phyloP scores from a whole-genome alignment of 2,797 vertebrate genomes.

The Scolopax bukidnonensis region DNA sequence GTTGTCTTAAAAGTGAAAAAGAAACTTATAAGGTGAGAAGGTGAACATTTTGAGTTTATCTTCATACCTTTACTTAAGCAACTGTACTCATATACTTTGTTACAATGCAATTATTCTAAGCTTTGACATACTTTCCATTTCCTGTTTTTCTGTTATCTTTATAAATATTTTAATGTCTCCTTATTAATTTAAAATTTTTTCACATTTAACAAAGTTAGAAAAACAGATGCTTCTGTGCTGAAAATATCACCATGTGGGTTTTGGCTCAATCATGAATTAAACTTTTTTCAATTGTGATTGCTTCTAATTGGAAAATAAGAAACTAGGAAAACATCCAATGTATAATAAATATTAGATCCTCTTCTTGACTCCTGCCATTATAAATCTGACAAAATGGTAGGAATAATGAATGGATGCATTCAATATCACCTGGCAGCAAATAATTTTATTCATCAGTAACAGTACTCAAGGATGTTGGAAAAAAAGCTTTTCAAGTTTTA shows the following conservation, averaged over 20 bases:
- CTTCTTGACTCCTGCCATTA: conserved; percentile 2
- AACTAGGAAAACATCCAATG: neutral
- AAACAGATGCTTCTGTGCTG: neutral
- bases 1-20: conserved; percentile 1
- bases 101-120: neutral
- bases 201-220: neutral
- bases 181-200: neutral
- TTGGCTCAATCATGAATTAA: neutral
- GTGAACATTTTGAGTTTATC: neutral
- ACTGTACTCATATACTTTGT: neutral
- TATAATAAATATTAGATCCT: neutral
- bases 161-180: neutral
- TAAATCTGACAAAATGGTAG: neutral
- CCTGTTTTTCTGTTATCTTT: neutral
- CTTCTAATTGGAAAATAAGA: conserved; percentile 21
- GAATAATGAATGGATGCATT: neutral
- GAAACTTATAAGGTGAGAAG: neutral
- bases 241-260: neutral
- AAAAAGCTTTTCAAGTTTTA: neutral
- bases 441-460: neutral
- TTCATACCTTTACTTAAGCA: neutral
- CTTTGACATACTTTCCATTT: neutral
- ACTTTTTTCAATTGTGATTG: neutral
- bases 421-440: neutral
- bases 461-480: neutral